Conservation (phyloP, 2,888 invertebrate genomes). For the Leptothorax acervorum region DNA sequence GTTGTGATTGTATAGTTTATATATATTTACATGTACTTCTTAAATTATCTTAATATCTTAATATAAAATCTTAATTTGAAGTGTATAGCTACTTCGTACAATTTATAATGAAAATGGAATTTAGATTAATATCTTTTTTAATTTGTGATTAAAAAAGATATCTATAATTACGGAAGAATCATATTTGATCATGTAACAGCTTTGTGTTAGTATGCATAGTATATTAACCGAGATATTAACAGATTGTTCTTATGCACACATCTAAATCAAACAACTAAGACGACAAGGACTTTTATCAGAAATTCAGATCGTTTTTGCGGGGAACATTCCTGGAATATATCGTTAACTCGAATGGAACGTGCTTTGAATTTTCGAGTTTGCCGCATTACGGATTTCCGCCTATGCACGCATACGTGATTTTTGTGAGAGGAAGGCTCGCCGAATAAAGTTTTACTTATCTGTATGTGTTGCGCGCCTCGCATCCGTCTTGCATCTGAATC, state of each 20-base stretch:
- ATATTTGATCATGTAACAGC: background rate
- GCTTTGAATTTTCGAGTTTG: constrained; percentile 35
- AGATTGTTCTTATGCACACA: constrained; percentile 4
- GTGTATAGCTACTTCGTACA: background rate
- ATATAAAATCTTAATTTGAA: background rate
- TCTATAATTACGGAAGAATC: background rate
- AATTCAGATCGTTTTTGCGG: constrained; percentile 8
- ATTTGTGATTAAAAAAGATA: too few species aligned
- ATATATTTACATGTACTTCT: background rate
- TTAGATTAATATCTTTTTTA: background rate
- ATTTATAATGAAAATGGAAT: background rate
- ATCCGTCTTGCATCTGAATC: background rate
- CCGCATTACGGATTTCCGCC: constrained; percentile 23
- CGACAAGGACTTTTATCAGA: constrained; percentile 7
- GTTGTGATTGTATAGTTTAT: background rate
- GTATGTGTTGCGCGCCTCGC: background rate
- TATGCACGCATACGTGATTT: constrained; percentile 40
- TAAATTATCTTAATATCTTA: constrained; percentile 10
- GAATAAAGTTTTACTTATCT: background rate
- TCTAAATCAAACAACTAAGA: constrained; percentile 10
- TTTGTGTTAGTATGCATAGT: background rate
- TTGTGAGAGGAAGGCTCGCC: constrained; percentile 15
- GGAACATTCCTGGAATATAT: constrained; percentile 20
- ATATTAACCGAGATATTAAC: background rate
- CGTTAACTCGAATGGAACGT: constrained; percentile 40